Conservation (phyloP, 2,113 vertebrate genomes). For the Morone saxatilis region DNA sequence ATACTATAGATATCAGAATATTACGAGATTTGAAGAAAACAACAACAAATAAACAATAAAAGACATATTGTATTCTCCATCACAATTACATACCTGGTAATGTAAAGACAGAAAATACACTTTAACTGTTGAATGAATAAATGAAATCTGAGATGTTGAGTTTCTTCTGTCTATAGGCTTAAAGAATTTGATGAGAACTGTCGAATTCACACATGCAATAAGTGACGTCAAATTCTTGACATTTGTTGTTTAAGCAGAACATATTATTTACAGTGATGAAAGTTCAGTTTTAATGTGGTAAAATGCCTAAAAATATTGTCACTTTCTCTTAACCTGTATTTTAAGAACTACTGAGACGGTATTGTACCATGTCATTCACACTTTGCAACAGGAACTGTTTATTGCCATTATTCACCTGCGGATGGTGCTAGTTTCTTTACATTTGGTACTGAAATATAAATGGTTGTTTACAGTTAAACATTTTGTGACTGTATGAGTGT, state of each 20-base stretch:
- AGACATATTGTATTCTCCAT: too few species aligned
- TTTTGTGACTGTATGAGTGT: background rate
- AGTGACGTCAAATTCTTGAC: background rate
- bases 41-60: too few species aligned
- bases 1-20: too few species aligned
- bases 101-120: background rate
- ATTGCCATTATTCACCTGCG: background rate
- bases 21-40: too few species aligned
- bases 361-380: background rate
- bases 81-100: background rate
- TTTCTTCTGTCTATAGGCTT: background rate
- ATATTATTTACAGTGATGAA: background rate
- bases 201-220: too few species aligned
- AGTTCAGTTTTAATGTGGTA: background rate
- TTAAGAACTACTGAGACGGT: background rate
- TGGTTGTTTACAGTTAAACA: slow-evolving; percentile 1
- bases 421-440: background rate
- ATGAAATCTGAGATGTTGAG: background rate
- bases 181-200: background rate
- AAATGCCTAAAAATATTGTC: background rate
- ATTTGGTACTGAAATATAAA: background rate
- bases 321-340: background rate
- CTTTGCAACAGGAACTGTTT: background rate
- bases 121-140: background rate
- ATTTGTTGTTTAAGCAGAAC: background rate